Base-by-base conservation (phyloP, 1,140 invertebrate species). In the Drosophila ironensis region DNA sequence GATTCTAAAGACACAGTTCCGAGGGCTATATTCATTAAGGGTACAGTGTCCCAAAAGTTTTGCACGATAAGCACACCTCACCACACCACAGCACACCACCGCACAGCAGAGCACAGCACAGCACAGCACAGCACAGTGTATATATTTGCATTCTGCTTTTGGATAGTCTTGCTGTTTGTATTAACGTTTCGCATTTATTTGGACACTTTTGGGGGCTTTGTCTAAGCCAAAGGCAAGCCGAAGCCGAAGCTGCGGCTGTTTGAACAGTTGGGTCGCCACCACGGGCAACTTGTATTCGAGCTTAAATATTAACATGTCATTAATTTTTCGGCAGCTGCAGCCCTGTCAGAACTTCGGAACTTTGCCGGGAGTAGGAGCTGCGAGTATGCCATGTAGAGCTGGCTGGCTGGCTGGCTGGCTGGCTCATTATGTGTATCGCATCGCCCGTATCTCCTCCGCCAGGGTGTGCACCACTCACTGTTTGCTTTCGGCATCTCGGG, bases 301-400 rank as follows among this genome's bases (percentile, higher is more conserved):
- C 61, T 75, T 45, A 71, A 86, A 86, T 72, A 84, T 78, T 67
- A 78, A 66, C 74, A 78, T 72, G 66, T 51, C 73, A 71, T 67
- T 53, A 73, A 61, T 66, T 52, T 76, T 63, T 63, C 60, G 47
- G 50, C 27, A 70, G 64, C 44, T 60, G 42, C 60, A 47, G 14
- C 42, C 9, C 25, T 25, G 25, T 46, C 50, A 22, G n/a, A 38
- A 37, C 4, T 44, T 25, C 25, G 9, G 11, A 24, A 25, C 27
- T 40, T 11, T 38, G 25, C 9, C 17, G 25, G 25, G 47, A 11
- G 28, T 37, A 40, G n/a, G n/a, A n/a, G n/a, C n/a, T n/a, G n/a
- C n/a, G n/a, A n/a, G n/a, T n/a, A n/a, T n/a, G n/a, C n/a, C n/a
- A n/a, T n/a, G n/a, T n/a, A n/a, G n/a, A n/a, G n/a, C 5, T 8